These are phyloP conservation scores for Mus musculus DNA, from an alignment of 2,113 vertebrate genomes.

Conservation along the genomic window DNA sequence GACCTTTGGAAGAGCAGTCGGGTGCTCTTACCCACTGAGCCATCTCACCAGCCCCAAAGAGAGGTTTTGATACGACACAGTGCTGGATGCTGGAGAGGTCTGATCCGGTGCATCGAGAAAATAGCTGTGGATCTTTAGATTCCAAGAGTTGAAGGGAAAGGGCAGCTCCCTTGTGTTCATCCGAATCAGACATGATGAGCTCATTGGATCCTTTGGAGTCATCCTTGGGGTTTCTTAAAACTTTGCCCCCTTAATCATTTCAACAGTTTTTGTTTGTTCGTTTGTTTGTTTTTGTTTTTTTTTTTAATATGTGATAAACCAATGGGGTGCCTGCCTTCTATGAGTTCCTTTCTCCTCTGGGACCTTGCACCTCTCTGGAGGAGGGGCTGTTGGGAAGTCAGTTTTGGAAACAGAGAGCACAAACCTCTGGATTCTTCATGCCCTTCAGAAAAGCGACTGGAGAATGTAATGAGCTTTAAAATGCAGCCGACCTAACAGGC, in stretches of 20 bases:
- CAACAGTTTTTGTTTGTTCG: background rate
- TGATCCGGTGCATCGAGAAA: background rate
- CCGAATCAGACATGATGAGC: background rate
- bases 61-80: background rate
- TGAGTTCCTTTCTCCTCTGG: background rate
- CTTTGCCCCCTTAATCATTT: background rate
- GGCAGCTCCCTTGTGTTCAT: background rate
- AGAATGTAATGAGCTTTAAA: background rate
- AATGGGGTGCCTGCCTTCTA: rapidly evolving
- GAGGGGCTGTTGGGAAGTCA: background rate
- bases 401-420: background rate
- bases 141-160: background rate
- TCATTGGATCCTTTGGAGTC: background rate
- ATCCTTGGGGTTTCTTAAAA: background rate
- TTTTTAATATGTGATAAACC: background rate
- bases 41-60: background rate
- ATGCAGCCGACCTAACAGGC: background rate
- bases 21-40: too few relatives aligned
- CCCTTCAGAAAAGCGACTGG: constrained; percentile 28
- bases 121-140: background rate
- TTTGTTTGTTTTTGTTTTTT: background rate
- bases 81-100: background rate
- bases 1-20: too few relatives aligned
- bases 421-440: background rate
- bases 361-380: background rate